Conservation (phyloP, 1,140 invertebrate genomes). For the Musca domestica region DNA sequence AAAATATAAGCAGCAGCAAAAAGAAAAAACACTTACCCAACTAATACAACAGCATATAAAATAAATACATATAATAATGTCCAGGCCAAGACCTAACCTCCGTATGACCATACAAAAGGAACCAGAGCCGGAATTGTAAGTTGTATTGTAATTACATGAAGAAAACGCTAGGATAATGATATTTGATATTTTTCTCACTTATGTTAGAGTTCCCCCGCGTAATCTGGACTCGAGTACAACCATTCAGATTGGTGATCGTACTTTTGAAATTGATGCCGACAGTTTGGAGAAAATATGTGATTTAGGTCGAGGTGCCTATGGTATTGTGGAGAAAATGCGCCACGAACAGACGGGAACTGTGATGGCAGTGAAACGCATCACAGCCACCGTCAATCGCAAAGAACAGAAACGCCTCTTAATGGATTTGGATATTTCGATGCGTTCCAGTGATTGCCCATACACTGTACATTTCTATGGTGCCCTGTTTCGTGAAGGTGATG, state of each 20-base stretch:
- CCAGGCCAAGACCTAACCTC: slow-evolving; percentile 25
- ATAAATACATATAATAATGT: slow-evolving; percentile 13
- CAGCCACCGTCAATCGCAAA: slow-evolving; percentile 86
- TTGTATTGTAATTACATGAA: not conserved
- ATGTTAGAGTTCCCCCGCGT: slow-evolving; percentile 59
- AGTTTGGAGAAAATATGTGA: slow-evolving; percentile 83
- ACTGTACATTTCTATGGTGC: slow-evolving; percentile 98
- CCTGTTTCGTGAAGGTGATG: slow-evolving; percentile 90
- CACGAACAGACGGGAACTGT: slow-evolving; percentile 84
- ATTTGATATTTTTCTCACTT: not conserved
- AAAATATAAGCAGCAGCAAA: not conserved
- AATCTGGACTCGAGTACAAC: slow-evolving; percentile 83
- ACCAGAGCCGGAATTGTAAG: slow-evolving; percentile 29
- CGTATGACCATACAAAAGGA: slow-evolving; percentile 24
- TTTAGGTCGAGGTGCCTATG: slow-evolving; percentile 92
- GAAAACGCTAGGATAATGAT: not conserved
- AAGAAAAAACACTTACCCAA: not conserved
- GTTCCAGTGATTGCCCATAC: slow-evolving; percentile 91
- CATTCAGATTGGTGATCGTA: slow-evolving; percentile 81
- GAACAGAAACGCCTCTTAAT: slow-evolving; percentile 91
- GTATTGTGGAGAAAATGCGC: slow-evolving; percentile 93
- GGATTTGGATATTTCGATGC: slow-evolving; percentile 94
- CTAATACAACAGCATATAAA: slow-evolving; percentile 7
- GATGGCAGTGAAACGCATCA: slow-evolving; percentile 97
- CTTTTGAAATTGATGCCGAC: slow-evolving; percentile 89